These are phyloP conservation scores for Cotesia vestalis DNA, from an alignment of 1,140 invertebrate species.

Conservation along the genomic window DNA sequence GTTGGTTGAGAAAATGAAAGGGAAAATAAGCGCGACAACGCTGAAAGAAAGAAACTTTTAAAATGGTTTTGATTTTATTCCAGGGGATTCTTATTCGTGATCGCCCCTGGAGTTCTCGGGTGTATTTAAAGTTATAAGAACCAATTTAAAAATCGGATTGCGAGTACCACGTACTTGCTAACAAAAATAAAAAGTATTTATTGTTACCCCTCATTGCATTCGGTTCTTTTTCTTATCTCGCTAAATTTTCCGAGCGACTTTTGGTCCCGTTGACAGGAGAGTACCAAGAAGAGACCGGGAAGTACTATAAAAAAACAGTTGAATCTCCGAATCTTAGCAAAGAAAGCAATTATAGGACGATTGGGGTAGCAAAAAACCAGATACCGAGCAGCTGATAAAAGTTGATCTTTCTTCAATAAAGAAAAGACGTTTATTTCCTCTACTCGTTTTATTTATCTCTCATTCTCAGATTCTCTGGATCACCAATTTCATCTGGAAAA, in stretches of 20 bases:
- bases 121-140: slow-evolving; percentile 62
- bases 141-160: slow-evolving; percentile 59
- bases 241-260: slow-evolving; percentile 19
- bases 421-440: slow-evolving; percentile 22
- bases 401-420: slow-evolving; percentile 46
- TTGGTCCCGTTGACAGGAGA: slow-evolving; percentile 2
- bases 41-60: slow-evolving; percentile 46
- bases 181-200: slow-evolving; percentile 17
- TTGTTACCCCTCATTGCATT: slow-evolving; percentile 20
- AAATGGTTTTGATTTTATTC: slow-evolving; percentile 55
- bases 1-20: background rate
- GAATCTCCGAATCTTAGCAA: slow-evolving; percentile 60
- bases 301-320: slow-evolving; percentile 39
- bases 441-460: slow-evolving; percentile 26
- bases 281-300: background rate
- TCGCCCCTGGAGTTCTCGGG: slow-evolving; percentile 16
- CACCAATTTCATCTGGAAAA: slow-evolving; percentile 7
- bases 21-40: slow-evolving; percentile 22
- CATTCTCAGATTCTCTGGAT: background rate
- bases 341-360: slow-evolving; percentile 59
- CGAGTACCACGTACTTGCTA: slow-evolving; percentile 31
- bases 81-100: slow-evolving; percentile 10
- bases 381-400: slow-evolving; percentile 51
- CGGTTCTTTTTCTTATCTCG: slow-evolving; percentile 20
- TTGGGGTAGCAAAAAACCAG: slow-evolving; percentile 44